These are phyloP conservation scores for Linyphia triangularis DNA, from an alignment of 2,888 invertebrate genomes.

Conservation along the genomic window DNA sequence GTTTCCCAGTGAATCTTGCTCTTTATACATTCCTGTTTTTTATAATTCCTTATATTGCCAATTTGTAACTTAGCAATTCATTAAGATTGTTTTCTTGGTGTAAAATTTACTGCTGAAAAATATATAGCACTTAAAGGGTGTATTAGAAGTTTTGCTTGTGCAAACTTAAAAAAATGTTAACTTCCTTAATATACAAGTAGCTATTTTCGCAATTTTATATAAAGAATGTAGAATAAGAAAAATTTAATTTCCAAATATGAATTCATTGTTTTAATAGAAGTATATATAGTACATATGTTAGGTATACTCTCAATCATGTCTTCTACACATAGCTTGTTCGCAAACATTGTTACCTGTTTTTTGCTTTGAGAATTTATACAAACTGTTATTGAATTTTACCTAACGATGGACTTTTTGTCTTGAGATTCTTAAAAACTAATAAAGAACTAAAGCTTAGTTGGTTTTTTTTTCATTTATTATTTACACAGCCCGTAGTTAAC, in stretches of 20 bases:
- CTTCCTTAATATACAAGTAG: background rate
- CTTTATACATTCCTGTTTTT: conserved; percentile 39
- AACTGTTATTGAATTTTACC: conserved; percentile 36
- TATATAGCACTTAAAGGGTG: too few relatives aligned
- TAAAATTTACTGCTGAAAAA: background rate
- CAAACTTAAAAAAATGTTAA: too few relatives aligned
- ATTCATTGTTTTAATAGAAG: background rate
- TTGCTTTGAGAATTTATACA: conserved; percentile 43
- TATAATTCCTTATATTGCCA: background rate
- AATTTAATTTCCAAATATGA: background rate
- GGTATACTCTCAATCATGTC: background rate
- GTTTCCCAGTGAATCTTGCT: conserved; percentile 4
- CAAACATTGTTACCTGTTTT: conserved; percentile 35
- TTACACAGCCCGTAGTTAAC: too few relatives aligned
- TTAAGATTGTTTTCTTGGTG: background rate
- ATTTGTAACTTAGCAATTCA: conserved; percentile 1
- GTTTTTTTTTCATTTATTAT: background rate
- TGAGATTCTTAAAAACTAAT: conserved; percentile 24
- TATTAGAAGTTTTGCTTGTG: background rate
- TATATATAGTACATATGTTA: conserved; percentile 15
- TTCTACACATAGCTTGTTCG: conserved; percentile 21
- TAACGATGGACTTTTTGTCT: background rate
- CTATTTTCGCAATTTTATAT: background rate
- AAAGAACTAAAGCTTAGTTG: conserved; percentile 29
- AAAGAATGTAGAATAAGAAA: background rate